phyloP scores from a whole-genome alignment of 2,888 invertebrate species.

The Sminthurinus aureus region DNA sequence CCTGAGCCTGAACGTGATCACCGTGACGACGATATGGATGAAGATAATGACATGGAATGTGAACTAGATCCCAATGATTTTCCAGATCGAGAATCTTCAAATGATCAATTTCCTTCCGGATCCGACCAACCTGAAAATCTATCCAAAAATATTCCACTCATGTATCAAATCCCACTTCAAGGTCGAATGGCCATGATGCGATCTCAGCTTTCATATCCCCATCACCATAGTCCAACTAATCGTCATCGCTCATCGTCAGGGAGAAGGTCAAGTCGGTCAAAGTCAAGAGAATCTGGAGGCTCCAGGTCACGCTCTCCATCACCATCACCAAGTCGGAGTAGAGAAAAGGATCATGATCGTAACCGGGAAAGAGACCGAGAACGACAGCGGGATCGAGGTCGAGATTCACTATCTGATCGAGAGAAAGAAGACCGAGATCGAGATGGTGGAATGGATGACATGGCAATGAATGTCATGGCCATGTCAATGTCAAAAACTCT shows the following conservation, averaged over 20 bases:
- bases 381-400: background rate
- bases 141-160: conserved; percentile 64
- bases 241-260: background rate
- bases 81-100: background rate
- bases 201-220: background rate
- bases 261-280: background rate
- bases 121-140: conserved; percentile 84
- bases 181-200: background rate
- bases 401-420: background rate
- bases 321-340: background rate
- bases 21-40: conserved; percentile 46
- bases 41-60: background rate
- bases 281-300: conserved; percentile 62
- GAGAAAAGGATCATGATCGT: background rate
- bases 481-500: background rate
- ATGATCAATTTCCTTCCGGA: conserved; percentile 54
- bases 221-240: background rate
- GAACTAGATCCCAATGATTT: background rate
- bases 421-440: background rate
- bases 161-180: conserved; percentile 46
- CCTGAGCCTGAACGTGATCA: no score
- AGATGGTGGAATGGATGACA: background rate
- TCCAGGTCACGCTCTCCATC: background rate
- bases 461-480: background rate
- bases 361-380: background rate